Evolutionary conservation across 2,888 invertebrate species (phyloP).

Genomic region (Drosophila cracens): DNA sequence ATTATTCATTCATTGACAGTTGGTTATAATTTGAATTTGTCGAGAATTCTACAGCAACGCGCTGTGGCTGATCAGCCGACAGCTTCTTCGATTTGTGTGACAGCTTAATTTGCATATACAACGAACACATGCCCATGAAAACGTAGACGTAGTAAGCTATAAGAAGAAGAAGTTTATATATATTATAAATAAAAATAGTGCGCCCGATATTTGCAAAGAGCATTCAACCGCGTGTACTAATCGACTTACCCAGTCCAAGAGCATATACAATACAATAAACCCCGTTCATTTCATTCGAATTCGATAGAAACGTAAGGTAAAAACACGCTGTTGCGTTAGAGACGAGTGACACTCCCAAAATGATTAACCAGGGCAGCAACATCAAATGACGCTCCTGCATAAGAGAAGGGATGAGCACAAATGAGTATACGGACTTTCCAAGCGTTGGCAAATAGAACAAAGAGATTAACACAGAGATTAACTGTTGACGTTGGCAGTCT

Average conservation of each 20-base stretch:
- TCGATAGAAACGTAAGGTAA: too few species aligned
- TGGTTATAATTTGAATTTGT: too few species aligned
- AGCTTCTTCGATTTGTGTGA: too few species aligned
- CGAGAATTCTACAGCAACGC: too few species aligned
- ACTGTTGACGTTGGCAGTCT: background rate
- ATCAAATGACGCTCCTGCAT: background rate
- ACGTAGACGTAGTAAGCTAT: rapidly evolving
- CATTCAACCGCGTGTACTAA: background rate
- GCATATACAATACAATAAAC: rapidly evolving
- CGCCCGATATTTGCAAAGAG: background rate
- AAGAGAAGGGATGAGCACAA: background rate
- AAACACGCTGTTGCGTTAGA: rapidly evolving
- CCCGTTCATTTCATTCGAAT: rapidly evolving
- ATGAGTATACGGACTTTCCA: background rate
- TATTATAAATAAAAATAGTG: background rate
- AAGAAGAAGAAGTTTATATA: background rate
- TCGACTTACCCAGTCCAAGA: background rate
- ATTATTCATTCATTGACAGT: too few species aligned
- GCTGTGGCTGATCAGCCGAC: too few species aligned
- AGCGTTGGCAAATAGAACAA: background rate
- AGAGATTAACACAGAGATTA: background rate
- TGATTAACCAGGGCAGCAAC: background rate
- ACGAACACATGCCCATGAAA: background rate
- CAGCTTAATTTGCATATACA: background rate
- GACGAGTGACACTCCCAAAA: rapidly evolving